Evolutionary conservation across 1,140 invertebrate species (phyloP), one percentile per base, ranked within the genome.

Genomic region (Drosophila sp.): DNA sequence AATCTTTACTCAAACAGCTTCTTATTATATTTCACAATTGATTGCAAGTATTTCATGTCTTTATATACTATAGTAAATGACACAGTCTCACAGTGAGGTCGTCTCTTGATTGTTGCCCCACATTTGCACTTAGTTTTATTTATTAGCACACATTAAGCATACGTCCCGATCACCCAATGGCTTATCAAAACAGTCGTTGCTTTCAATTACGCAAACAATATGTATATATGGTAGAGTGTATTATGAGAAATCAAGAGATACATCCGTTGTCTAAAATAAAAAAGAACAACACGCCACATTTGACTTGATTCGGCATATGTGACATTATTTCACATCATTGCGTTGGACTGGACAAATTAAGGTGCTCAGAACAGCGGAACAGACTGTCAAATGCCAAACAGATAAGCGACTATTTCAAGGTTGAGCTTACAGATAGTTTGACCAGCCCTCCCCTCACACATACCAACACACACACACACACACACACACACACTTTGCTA

Each of bases 321-420:
- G 50, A 46, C 40, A 57, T 21, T 32, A 57, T 66, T 36, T 48
- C 50, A 46, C 40, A 57, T 21, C 43, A 57, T 66, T 36, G 34
- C 41, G 40, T 58, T 50, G 13, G 36, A 38, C 21, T 62, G 65
- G 27, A n/a, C 21, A 41, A 71, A 75, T 75, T 75, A 64, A 57
- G 59, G 18, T 71, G 67, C 13, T 71, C 72, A 38, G 29, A 7
- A 7, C 16, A 45, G 58, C 67, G 66, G 72, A 75, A 75, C 72
- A 40, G 36, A 53, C 18, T 57, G 59, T 73, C 57, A 45, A 48
- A 64, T 45, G 13, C 48, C 13, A 32, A n/a, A 29, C 13, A 29
- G 46, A 54, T 54, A 11, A 36, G 14, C 36, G 29, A 32, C 46
- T 29, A 16, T 48, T 21, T 21, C 56, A 75, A 57, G 67, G 72